Evolutionary conservation across 2,888 invertebrate species (phyloP).

Genomic region (Antheraea yamamai): DNA sequence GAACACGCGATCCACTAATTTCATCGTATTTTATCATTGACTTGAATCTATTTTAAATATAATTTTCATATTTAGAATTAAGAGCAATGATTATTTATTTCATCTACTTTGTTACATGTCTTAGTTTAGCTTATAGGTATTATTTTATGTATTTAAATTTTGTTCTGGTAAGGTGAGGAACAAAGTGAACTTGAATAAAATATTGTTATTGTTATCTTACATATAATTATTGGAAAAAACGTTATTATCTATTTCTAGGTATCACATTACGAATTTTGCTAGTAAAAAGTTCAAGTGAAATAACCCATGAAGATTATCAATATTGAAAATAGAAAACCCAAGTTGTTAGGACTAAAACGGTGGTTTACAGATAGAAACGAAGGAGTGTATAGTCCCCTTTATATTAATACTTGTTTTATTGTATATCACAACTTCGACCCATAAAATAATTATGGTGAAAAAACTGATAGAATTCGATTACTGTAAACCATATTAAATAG

Average conservation of each 20-base stretch:
- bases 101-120: not conserved
- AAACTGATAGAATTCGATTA: not conserved
- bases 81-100: not conserved
- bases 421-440: not conserved
- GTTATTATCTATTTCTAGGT: not conserved
- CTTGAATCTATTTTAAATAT: not conserved
- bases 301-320: not conserved
- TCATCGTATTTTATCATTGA: constrained; percentile 5
- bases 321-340: not conserved
- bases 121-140: not conserved
- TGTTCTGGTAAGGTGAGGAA: not conserved
- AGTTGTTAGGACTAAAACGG: not conserved
- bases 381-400: not conserved
- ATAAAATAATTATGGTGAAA: not conserved
- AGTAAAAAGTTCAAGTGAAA: not conserved
- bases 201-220: not conserved
- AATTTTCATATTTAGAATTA: not conserved
- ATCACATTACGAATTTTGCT: not conserved
- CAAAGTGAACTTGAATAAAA: not conserved
- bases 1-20: constrained; percentile 11
- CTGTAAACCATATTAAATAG: not conserved
- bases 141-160: not conserved
- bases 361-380: not conserved
- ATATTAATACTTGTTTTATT: not conserved
- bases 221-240: not conserved